Evolutionary conservation across 2,797 vertebrate genomes (phyloP).

Genomic region (Merluccius polli): DNA sequence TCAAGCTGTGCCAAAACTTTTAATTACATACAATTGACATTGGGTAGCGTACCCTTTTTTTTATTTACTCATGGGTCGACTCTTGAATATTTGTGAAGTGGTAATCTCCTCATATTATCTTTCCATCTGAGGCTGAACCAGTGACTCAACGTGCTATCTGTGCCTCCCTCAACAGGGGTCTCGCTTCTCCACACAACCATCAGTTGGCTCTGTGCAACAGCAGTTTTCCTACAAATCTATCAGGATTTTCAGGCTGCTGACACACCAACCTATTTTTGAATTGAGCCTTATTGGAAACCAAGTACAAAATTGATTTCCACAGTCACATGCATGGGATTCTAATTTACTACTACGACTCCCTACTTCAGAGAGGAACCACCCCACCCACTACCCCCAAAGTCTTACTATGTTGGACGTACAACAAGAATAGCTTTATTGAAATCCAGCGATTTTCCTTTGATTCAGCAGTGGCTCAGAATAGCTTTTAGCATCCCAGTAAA

Average conservation of each 20-base stretch:
- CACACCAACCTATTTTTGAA: conserved; percentile 25
- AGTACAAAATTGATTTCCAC: conserved; percentile 59
- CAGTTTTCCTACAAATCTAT: conserved; percentile 16
- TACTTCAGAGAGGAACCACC: not conserved
- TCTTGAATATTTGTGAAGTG: not conserved
- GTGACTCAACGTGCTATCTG: not conserved
- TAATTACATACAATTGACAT: not conserved
- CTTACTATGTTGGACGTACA: not conserved
- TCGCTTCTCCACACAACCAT: not conserved
- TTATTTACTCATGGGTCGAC: not conserved
- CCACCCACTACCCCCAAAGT: not conserved
- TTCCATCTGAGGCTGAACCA: not conserved
- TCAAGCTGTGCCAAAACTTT: not conserved
- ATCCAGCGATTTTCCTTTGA: conserved; percentile 50
- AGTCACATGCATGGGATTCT: not conserved
- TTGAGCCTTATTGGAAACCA: conserved; percentile 35
- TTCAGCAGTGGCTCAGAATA: conserved; percentile 48
- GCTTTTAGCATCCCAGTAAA: conserved; percentile 15
- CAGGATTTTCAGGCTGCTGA: conserved; percentile 4
- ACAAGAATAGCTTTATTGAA: conserved; percentile 48
- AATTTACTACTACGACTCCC: not conserved
- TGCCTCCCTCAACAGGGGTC: not conserved
- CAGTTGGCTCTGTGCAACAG: not conserved
- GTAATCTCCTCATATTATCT: not conserved
- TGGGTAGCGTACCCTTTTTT: not conserved